phyloP scores from a whole-genome alignment of 1,140 invertebrate species.

The Drosophila bocki region DNA sequence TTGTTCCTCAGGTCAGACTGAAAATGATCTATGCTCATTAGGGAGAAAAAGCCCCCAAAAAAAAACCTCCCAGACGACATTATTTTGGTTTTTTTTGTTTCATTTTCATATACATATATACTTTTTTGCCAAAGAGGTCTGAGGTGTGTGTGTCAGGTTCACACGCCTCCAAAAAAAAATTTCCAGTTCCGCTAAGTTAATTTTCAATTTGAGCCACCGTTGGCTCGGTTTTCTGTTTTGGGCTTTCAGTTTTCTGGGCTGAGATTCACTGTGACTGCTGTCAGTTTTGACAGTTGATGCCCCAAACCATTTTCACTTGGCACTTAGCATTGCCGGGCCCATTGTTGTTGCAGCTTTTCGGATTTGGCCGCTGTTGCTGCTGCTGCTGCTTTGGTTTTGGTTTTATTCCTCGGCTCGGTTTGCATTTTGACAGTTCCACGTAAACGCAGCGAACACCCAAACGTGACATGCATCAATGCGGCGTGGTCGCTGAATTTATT shows the following conservation, averaged over 20 bases:
- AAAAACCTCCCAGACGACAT: constrained; percentile 48
- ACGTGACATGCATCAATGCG: constrained; percentile 83
- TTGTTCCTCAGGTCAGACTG: constrained; percentile 50
- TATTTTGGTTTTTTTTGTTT: constrained; percentile 36
- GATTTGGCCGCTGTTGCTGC: constrained; percentile 37
- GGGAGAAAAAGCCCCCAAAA: constrained; percentile 23
- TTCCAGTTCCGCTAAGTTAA: constrained; percentile 82
- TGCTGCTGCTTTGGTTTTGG: not conserved
- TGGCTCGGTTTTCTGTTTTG: constrained; percentile 23
- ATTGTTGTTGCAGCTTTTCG: constrained; percentile 61
- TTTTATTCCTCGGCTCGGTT: constrained; percentile 25
- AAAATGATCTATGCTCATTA: constrained; percentile 78
- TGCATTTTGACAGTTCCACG: constrained; percentile 83
- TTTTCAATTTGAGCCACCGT: constrained; percentile 81
- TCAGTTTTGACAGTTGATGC: constrained; percentile 82
- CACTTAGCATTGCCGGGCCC: constrained; percentile 68
- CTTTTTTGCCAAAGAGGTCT: constrained; percentile 13
- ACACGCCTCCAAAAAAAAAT: constrained; percentile 66
- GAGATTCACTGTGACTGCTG: constrained; percentile 53
- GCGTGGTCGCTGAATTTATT: constrained; percentile 73
- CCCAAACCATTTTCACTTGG: constrained; percentile 80
- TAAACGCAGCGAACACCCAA: constrained; percentile 67
- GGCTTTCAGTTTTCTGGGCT: constrained; percentile 31
- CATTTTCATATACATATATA: not conserved
- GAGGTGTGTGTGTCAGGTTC: constrained; percentile 45